Evolutionary conservation across 2,888 invertebrate genomes (phyloP).

Genomic region (Coelopa pilipes): DNA sequence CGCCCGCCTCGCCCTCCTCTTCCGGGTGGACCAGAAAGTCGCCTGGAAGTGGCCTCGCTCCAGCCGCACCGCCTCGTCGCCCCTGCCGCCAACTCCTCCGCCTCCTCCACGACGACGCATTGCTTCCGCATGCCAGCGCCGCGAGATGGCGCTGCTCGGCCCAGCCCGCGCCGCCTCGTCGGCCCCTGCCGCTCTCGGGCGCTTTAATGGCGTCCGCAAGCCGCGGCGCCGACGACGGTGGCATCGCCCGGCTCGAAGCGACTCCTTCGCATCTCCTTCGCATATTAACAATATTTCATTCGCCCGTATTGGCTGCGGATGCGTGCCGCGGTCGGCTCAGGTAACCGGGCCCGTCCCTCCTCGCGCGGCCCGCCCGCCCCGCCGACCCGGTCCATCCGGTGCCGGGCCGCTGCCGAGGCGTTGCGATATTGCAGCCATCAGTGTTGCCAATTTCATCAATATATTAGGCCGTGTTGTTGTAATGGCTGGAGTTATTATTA

Average conservation of each 20-base stretch:
- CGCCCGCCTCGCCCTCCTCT: too few species aligned
- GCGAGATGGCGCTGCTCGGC: slow-evolving; percentile 42
- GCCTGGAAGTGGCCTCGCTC: slow-evolving; percentile 30
- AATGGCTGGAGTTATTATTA: slow-evolving; percentile 30
- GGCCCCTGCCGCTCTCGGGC: slow-evolving; percentile 34
- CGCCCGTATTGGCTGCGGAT: slow-evolving; percentile 34
- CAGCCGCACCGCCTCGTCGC: too few species aligned
- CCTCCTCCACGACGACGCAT: slow-evolving; percentile 28
- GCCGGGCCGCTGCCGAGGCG: slow-evolving; percentile 10
- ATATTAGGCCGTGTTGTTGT: slow-evolving; percentile 39
- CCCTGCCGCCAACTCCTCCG: background rate
- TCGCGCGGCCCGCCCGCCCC: background rate
- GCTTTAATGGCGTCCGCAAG: slow-evolving; percentile 8
- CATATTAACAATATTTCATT: slow-evolving; percentile 45
- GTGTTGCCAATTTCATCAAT: slow-evolving; percentile 36
- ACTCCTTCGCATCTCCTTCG: slow-evolving; percentile 22
- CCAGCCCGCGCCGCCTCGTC: slow-evolving; percentile 36
- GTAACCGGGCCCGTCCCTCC: background rate
- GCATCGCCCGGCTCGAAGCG: background rate
- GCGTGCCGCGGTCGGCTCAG: background rate
- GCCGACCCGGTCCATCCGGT: slow-evolving; percentile 14
- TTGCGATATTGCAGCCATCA: slow-evolving; percentile 27
- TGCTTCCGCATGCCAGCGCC: slow-evolving; percentile 42
- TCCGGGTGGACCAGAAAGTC: background rate
- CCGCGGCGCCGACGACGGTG: slow-evolving; percentile 2